phyloP scores from a whole-genome alignment of 2,113 vertebrate genomes.

The Mormyrus lacerda region DNA sequence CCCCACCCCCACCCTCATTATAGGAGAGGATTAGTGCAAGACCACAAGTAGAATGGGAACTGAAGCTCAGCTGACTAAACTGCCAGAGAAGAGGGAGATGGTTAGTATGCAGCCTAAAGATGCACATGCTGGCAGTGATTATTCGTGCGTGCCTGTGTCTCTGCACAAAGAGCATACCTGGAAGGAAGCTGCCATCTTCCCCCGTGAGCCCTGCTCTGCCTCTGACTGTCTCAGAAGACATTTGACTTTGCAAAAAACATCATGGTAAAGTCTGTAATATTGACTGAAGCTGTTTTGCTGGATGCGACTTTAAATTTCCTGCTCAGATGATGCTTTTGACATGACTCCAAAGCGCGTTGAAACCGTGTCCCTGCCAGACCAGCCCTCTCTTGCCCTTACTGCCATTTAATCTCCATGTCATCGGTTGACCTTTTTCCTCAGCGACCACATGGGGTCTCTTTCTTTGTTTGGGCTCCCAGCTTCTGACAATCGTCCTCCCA shows the following conservation, averaged over 20 bases:
- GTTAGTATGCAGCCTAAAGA: conserved; percentile 34
- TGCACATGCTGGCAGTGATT: no score
- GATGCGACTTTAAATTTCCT: background rate
- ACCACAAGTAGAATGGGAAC: conserved; percentile 32
- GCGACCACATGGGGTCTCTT: conserved; percentile 31
- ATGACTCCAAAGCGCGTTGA: background rate
- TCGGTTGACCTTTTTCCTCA: conserved; percentile 38
- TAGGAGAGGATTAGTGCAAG: conserved; percentile 34
- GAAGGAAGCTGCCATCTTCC: background rate
- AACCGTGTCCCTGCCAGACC: background rate
- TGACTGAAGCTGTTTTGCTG: background rate
- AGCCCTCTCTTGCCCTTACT: background rate
- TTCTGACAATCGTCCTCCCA: conserved; percentile 35
- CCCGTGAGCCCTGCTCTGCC: background rate
- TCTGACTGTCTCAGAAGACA: background rate
- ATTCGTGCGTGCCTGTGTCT: background rate
- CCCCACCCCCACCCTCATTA: conserved; percentile 41
- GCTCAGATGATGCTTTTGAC: background rate
- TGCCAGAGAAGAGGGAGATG: conserved; percentile 26
- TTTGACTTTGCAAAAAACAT: background rate
- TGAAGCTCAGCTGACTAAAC: conserved; percentile 20
- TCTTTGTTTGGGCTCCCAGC: conserved; percentile 36
- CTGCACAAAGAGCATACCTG: background rate
- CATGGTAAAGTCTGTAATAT: background rate
- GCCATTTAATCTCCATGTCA: conserved; percentile 7